A percentile compares a stretch with the other conserved stretches of the same genome.
Conservation (phyloP, 2,888 invertebrate genomes). For the Cephus nigrinus region DNA sequence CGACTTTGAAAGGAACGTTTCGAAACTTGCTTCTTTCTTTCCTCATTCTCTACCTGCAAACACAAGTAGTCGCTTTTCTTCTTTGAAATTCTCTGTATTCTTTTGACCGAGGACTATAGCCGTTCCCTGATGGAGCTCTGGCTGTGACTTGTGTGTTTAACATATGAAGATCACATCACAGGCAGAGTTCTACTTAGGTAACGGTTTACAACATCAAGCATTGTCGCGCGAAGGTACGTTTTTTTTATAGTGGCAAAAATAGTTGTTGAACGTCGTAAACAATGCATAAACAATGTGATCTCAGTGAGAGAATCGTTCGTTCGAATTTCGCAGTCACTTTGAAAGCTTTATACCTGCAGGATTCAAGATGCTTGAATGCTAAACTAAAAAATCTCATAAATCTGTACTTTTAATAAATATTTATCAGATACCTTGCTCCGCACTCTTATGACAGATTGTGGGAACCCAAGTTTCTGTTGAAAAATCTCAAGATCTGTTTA, state of each 20-base stretch:
- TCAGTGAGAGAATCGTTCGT: background rate
- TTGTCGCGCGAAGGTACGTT: conserved; percentile 44
- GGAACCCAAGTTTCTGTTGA: background rate
- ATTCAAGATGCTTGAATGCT: background rate
- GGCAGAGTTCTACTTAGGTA: conserved; percentile 93
- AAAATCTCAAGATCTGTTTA: background rate
- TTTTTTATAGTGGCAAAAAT: background rate
- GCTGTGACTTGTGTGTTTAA: conserved; percentile 83
- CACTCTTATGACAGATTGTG: background rate
- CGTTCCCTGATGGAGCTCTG: conserved; percentile 76
- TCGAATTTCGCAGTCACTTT: background rate
- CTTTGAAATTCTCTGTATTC: background rate
- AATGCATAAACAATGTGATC: background rate
- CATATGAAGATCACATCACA: conserved; percentile 82
- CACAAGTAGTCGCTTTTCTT: background rate
- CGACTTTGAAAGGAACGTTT: background rate
- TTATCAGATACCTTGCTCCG: background rate
- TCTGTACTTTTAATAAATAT: background rate
- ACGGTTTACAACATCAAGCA: conserved; percentile 51
- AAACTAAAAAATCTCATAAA: background rate
- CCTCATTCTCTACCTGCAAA: background rate
- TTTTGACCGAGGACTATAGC: conserved; percentile 26
- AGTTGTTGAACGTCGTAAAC: background rate
- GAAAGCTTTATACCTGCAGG: background rate
- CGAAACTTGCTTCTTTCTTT: conserved; percentile 1